A percentile compares a stretch with the other conserved stretches of the same genome.
These are phyloP conservation scores for Chaitophorus viminalis DNA, from an alignment of 2,888 invertebrate genomes.

Conservation along the genomic window DNA sequence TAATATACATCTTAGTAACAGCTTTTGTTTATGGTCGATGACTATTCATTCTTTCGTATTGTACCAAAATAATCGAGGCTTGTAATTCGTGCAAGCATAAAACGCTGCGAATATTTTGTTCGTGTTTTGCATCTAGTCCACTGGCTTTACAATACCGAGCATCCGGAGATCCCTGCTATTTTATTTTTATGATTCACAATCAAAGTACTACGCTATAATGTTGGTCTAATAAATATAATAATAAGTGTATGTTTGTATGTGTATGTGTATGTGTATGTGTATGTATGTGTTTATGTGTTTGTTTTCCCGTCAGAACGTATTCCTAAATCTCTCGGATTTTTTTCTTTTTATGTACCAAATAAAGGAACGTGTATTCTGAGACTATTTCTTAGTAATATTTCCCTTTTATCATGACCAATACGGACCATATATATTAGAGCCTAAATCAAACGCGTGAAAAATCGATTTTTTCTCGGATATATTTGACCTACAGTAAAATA, in stretches of 20 bases:
- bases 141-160: neutral
- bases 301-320: neutral
- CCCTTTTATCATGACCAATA: neutral
- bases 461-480: neutral
- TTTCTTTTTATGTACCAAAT: neutral
- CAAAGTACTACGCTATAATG: neutral
- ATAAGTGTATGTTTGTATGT: no score
- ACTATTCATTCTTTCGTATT: neutral
- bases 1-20: neutral
- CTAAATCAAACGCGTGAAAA: neutral
- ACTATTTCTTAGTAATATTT: neutral
- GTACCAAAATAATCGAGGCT: neutral
- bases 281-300: no score
- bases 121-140: neutral
- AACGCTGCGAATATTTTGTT: neutral
- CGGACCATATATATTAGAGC: no score
- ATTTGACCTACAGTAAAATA: no score
- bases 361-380: neutral
- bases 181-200: neutral
- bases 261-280: no score
- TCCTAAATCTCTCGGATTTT: neutral
- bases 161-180: neutral
- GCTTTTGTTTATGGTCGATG: neutral
- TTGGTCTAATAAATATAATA: neutral
- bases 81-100: neutral